A percentile compares a stretch with the other conserved stretches of the same genome.
Evolutionary conservation across 2,888 invertebrate genomes (phyloP).

Genomic region (Sminthurinus aureus): DNA sequence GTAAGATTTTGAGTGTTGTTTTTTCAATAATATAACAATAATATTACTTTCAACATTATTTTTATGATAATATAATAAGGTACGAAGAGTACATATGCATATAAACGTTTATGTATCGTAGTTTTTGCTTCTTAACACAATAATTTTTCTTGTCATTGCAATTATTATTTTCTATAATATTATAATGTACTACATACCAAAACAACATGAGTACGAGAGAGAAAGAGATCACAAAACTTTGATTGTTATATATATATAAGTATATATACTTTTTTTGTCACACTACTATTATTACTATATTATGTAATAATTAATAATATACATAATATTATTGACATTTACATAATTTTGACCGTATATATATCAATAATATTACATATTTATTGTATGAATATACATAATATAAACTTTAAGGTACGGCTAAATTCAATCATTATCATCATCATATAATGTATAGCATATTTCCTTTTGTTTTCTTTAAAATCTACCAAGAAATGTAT

Average conservation of each 20-base stretch:
- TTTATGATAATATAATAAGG: slow-evolving; percentile 23
- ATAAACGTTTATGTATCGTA: too few species aligned
- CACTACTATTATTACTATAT: slow-evolving; percentile 20
- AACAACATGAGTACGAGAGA: slow-evolving; percentile 39
- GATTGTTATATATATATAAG: slow-evolving; percentile 50
- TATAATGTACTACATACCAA: too few species aligned
- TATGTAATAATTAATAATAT: slow-evolving; percentile 8
- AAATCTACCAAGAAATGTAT: neutral
- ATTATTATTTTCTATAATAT: neutral
- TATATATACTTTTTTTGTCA: slow-evolving; percentile 29
- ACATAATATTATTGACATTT: neutral
- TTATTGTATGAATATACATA: too few species aligned
- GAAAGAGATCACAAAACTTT: slow-evolving; percentile 51
- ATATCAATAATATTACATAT: too few species aligned
- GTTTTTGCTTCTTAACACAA: neutral
- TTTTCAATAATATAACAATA: neutral
- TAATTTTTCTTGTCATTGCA: slow-evolving; percentile 12
- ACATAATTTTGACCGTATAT: neutral
- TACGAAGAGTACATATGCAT: slow-evolving; percentile 26
- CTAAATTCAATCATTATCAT: too few species aligned
- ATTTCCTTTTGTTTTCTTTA: neutral
- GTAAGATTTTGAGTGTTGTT: slow-evolving; percentile 3
- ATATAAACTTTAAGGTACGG: too few species aligned
- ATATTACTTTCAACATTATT: slow-evolving; percentile 4
- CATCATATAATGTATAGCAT: too few species aligned